phyloP scores from a whole-genome alignment of 2,113 vertebrate species.

The Mormoops blainvillei region DNA sequence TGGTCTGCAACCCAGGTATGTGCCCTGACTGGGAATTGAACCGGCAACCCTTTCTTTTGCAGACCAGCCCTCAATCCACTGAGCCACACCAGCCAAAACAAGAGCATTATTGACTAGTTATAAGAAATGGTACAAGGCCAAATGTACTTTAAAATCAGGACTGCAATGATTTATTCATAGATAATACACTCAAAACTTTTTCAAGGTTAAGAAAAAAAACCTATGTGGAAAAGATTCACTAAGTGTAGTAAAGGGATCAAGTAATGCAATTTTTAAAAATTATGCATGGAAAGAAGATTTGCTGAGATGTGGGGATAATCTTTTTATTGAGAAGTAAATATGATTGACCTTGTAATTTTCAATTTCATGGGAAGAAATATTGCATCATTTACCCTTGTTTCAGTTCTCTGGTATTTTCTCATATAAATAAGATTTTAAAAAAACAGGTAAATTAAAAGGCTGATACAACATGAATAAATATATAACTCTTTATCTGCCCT shows the following conservation, averaged over 20 bases:
- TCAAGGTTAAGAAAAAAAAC: background rate
- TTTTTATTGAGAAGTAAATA: background rate
- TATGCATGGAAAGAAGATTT: background rate
- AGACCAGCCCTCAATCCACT: no score
- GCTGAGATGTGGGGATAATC: background rate
- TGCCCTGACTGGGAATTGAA: no score
- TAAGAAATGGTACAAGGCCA: background rate
- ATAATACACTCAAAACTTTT: background rate
- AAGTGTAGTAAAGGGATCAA: background rate
- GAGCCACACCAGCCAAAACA: no score
- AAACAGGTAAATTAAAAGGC: background rate
- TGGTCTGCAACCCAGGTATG: no score
- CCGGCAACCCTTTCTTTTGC: no score
- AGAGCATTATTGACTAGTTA: background rate
- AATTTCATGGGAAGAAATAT: background rate
- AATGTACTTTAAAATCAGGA: background rate
- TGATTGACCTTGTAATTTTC: background rate
- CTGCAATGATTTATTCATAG: constrained; percentile 10
- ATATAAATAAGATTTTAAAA: background rate
- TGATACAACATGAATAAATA: background rate
- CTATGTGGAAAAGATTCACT: background rate
- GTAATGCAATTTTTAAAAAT: background rate
- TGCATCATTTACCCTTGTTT: background rate
- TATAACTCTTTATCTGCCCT: background rate
- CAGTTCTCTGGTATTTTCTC: background rate